Evolutionary conservation across 2,888 invertebrate species (phyloP).

Genomic region (Phyllotreta striolata): DNA sequence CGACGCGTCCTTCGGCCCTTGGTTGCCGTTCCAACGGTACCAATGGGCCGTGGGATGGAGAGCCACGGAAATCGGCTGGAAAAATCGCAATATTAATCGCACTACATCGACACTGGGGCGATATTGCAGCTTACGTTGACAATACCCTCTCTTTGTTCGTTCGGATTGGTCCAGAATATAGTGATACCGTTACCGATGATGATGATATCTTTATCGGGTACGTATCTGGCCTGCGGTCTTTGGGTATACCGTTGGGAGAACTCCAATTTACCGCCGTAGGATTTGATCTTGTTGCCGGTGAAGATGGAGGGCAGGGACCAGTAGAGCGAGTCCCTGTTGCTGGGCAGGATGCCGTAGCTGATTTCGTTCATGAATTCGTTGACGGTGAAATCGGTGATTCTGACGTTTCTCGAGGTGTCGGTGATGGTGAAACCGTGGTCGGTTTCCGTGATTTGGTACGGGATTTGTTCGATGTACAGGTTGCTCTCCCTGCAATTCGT

Average conservation of each 20-base stretch:
- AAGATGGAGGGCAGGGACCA: constrained; percentile 79
- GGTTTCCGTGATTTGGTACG: constrained; percentile 67
- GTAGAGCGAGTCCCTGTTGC: constrained; percentile 65
- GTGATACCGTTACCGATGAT: constrained; percentile 81
- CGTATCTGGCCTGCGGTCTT: constrained; percentile 62
- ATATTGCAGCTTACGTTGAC: constrained; percentile 70
- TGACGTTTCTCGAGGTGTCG: constrained; percentile 63
- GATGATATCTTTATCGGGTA: constrained; percentile 81
- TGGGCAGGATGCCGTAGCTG: constrained; percentile 65
- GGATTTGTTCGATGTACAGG: constrained; percentile 71
- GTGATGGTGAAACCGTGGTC: constrained; percentile 71
- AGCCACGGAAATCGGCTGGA: constrained; percentile 70
- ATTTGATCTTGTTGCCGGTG: constrained; percentile 79
- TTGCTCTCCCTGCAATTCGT: constrained; percentile 76
- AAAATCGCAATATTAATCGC: constrained; percentile 26
- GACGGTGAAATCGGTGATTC: constrained; percentile 62
- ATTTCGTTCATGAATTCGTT: constrained; percentile 69
- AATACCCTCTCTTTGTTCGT: constrained; percentile 64
- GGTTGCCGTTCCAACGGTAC: constrained; percentile 66
- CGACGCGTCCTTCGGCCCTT: constrained; percentile 68
- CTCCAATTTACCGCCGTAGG: constrained; percentile 85
- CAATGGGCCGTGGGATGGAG: constrained; percentile 72
- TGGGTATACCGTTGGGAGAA: constrained; percentile 76
- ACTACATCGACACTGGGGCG: background rate
- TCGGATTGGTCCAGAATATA: constrained; percentile 77